A percentile compares a stretch with the other conserved stretches of the same genome.
Evolutionary conservation across 2,888 invertebrate species (phyloP).

Genomic region (Theodoxus fluviatilis): DNA sequence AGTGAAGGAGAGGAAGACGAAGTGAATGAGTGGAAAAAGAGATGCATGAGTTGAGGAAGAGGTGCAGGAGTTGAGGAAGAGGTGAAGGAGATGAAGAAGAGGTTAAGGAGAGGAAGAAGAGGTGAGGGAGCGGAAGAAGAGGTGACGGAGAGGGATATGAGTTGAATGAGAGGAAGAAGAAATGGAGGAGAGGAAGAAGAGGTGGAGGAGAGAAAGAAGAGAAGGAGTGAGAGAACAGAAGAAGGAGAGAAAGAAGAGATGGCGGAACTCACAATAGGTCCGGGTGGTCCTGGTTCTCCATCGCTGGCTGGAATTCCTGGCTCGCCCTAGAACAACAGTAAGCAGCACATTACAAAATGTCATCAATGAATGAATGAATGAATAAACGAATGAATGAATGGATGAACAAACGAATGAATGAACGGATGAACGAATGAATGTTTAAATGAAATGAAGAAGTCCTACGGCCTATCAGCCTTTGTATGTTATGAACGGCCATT

Average conservation of each 20-base stretch:
- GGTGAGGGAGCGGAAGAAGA: conserved; percentile 1
- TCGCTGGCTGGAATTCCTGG: conserved; percentile 45
- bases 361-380: too few relatives aligned
- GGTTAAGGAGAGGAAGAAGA: conserved; percentile 9
- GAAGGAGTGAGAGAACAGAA: neutral
- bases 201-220: neutral
- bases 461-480: too few relatives aligned
- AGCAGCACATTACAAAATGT: too few relatives aligned
- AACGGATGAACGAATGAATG: too few relatives aligned
- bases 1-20: too few relatives aligned
- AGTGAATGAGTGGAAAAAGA: too few relatives aligned
- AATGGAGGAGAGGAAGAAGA: neutral
- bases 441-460: too few relatives aligned
- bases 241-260: neutral
- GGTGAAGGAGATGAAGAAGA: conserved; percentile 1
- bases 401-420: too few relatives aligned
- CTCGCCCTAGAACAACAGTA: conserved; percentile 44
- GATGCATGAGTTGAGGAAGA: too few relatives aligned
- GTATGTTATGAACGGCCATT: too few relatives aligned
- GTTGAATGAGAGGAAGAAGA: neutral
- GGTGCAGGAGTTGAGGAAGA: too few relatives aligned
- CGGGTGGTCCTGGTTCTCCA: conserved; percentile 44
- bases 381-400: too few relatives aligned
- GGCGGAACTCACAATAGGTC: conserved; percentile 48
- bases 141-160: neutral